Conservation (phyloP, 2,797 vertebrate genomes). For the Urosaurus nigricauda region DNA sequence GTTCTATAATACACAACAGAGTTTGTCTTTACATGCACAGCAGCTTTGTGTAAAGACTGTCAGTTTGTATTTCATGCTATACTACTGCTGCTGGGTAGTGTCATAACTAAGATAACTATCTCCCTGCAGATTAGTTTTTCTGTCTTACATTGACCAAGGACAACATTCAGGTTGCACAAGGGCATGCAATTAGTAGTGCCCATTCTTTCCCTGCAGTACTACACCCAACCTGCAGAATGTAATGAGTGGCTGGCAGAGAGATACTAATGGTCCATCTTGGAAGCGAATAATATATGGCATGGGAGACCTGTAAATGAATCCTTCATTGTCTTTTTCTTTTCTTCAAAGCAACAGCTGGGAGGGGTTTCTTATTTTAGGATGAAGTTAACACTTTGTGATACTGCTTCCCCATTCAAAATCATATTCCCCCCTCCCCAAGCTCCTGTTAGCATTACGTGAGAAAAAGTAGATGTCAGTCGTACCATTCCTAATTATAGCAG, state of each 20-base stretch:
- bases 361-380: background rate
- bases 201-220: background rate
- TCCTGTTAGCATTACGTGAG: background rate
- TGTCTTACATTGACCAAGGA: background rate
- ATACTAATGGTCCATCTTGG: background rate
- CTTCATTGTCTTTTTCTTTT: background rate
- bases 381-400: background rate
- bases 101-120: too few relatives aligned
- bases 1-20: background rate
- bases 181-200: background rate
- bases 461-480: background rate
- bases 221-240: background rate
- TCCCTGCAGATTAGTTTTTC: slow-evolving; percentile 9
- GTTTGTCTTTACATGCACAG: background rate
- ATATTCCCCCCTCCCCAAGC: background rate
- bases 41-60: background rate
- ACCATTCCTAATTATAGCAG: background rate
- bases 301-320: background rate
- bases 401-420: background rate
- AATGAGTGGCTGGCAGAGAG: background rate
- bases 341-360: background rate
- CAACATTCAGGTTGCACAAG: background rate
- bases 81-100: too few relatives aligned
- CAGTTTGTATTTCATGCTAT: background rate
- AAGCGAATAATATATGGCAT: background rate